Base-by-base conservation (phyloP, 2,888 invertebrate species). In the Panopea generosa region DNA sequence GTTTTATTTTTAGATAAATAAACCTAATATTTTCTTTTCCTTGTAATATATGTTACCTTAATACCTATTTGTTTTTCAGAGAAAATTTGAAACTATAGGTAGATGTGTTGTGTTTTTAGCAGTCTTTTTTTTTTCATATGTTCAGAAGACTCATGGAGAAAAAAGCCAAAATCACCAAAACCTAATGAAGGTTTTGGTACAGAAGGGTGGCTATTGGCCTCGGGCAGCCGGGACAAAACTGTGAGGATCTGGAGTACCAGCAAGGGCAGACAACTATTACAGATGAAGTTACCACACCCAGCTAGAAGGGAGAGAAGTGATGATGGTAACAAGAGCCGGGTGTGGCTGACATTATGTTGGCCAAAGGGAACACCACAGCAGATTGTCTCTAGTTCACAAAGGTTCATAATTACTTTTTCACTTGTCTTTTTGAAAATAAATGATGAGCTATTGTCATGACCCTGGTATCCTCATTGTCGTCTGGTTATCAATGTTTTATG, bases 211-310 rank as follows among this genome's bases (percentile, higher is more conserved):
- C 92, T 96, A 26, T 92, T 96, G 76, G 96, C 96, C 40, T 95
- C 95, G 55, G 94, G 95, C 45, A 94, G 95, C 57, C 95, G 94
- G 93, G 95, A 95, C 90, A 95, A 95, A 87, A 93, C 93, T 84
- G 87, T 90, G 65, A 83, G 90, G 61, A 80, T 91, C 6, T 93
- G 92, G 91, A 88, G 86, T 67, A 81, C 84, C 3, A 68, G 66
- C 14, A 84, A 82, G 24, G 90, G 90, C 18, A 86, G 86, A 70
- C 86, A 86, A 47, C 63, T 90, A 0, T 27, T 62, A 4, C 52
- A 80, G 29, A 59, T 87, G 55, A 89, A 86, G 33, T 55, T 90
- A 4, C 91, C 89, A 0, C 80, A 79, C 52, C 65, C 76, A 47
- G 76, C 76, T 45, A 62, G 85, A 7, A 59, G 80, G 16, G 84